Percentiles rank a stretch among this genome's conserved stretches.
Evolutionary conservation across 2,888 invertebrate genomes (phyloP).

Genomic region (Drosophila mimetica): DNA sequence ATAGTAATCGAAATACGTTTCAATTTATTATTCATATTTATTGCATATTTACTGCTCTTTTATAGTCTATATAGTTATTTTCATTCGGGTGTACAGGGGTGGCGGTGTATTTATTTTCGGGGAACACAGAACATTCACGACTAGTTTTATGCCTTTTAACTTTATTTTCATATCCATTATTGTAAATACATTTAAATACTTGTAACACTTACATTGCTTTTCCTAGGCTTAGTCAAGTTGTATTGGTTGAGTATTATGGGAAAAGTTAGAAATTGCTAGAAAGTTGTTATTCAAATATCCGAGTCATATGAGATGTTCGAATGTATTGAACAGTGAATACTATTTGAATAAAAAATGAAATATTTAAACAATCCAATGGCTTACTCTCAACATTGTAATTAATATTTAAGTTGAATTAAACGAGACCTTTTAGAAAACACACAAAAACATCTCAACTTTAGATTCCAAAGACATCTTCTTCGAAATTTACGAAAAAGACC

Average conservation of each 20-base stretch:
- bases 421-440: background rate
- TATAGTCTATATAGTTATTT: slow-evolving; percentile 38
- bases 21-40: slow-evolving; percentile 60
- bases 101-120: slow-evolving; percentile 26
- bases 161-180: slow-evolving; percentile 36
- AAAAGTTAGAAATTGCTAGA: background rate
- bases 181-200: slow-evolving; percentile 41
- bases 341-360: too few species aligned
- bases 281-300: too few species aligned
- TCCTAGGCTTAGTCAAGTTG: slow-evolving; percentile 40
- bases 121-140: slow-evolving; percentile 53
- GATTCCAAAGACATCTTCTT: background rate
- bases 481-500: background rate
- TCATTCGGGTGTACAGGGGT: slow-evolving; percentile 8
- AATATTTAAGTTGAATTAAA: too few species aligned
- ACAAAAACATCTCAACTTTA: too few species aligned
- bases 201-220: slow-evolving; percentile 48
- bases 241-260: slow-evolving; percentile 29
- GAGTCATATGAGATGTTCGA: too few species aligned
- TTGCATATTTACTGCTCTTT: slow-evolving; percentile 58
- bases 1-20: slow-evolving; percentile 61
- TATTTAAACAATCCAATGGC: too few species aligned
- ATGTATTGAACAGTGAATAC: too few species aligned
- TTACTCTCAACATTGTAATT: too few species aligned
- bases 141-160: slow-evolving; percentile 26